These are phyloP conservation scores for Parauchenoglanis punctatus DNA, from an alignment of 2,797 vertebrate genomes.

Conservation along the genomic window DNA sequence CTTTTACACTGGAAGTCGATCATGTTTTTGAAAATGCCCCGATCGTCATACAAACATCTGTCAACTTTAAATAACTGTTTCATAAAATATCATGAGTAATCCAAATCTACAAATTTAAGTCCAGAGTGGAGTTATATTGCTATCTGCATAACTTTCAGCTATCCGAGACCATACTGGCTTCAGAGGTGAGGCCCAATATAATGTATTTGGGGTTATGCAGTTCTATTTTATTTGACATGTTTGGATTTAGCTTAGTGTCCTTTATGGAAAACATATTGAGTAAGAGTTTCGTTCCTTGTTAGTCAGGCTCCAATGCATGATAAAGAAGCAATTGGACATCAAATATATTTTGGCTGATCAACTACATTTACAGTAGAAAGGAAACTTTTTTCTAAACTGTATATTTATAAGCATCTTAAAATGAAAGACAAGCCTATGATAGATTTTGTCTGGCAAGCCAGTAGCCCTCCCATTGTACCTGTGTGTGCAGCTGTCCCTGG, in stretches of 20 bases:
- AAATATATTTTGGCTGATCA: not conserved
- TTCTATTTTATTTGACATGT: not conserved
- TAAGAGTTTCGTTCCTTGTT: not conserved
- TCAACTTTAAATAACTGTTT: not conserved
- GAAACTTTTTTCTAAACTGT: not conserved
- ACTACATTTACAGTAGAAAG: not conserved
- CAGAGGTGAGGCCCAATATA: not conserved
- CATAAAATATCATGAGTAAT: not conserved
- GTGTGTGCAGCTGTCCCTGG: not conserved
- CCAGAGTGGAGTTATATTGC: not conserved
- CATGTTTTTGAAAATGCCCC: not conserved
- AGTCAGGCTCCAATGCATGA: not conserved
- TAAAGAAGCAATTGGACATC: not conserved
- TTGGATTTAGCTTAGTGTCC: not conserved
- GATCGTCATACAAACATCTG: not conserved
- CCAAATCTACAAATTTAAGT: not conserved
- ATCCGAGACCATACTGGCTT: not conserved
- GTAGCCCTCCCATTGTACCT: no score
- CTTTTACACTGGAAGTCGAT: not conserved
- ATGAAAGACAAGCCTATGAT: not conserved
- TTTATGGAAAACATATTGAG: not conserved
- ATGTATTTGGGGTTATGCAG: not conserved
- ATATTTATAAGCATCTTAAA: not conserved
- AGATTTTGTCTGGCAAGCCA: not conserved
- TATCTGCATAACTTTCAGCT: not conserved